Base-by-base conservation (phyloP, 2,113 vertebrate species). In the Plectropomus leopardus region DNA sequence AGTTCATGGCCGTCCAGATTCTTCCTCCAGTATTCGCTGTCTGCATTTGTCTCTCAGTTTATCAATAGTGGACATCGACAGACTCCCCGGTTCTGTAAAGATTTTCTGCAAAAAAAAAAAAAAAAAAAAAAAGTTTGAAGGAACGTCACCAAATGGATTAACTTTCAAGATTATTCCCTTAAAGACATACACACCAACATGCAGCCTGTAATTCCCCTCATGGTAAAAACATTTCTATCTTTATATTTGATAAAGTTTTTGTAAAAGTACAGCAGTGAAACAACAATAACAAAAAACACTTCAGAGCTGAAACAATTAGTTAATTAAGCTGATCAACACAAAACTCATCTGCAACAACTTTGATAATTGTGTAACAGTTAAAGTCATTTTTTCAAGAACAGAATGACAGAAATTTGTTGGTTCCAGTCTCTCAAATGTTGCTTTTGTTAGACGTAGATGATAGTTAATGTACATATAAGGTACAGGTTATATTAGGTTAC, bases 41-140 rank as follows among this genome's bases (percentile, higher is more conserved):
- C 94, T 90, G 86, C 95, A 96, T 11, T 80, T 94, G 87, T 96
- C 95, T 36, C 98, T 93, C 30, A 99, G 94, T 87, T 94, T 96
- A 77, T 88, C 78, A 68, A 99, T 91, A 16, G 96, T 96, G 21
- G 93, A 65, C 94, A 90, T 96, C 15, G 97, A 94, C 70, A 99
- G 89, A 73, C 95, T 96, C 68, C 97, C 98, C 0, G 97, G 97
- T 60, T 97, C 97, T 0, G 93, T 91, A 78, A 99, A 99, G 84
- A 98, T 96, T 95, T 96, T 97, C 98, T 99, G 89, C 5, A 75
- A 84, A 55, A 3, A 17, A 10, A 57, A 11, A 48, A 17, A 10
- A 57, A 11, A 48, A n/a, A n/a, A n/a, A n/a, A 17, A 10, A 57
- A 11, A 48, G 19, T 54, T 65, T 36, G 44, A 66, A 11, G 64